phyloP scores from a whole-genome alignment of 2,797 vertebrate species.

The Myotis daubentonii region DNA sequence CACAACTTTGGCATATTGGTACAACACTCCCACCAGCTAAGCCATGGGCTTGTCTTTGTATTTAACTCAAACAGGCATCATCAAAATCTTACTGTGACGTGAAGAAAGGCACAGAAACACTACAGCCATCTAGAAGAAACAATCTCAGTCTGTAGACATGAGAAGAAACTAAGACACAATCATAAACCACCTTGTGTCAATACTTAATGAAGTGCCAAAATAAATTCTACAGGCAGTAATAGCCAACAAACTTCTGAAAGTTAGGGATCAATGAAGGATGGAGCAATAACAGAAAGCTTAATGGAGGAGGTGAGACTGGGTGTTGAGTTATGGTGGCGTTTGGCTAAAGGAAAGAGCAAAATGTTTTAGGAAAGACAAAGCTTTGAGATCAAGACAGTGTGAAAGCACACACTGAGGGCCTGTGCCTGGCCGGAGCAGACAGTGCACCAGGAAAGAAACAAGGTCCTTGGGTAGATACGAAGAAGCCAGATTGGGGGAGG shows the following conservation, averaged over 20 bases:
- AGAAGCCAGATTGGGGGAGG: not conserved
- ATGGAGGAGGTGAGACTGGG: not conserved
- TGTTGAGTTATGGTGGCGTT: not conserved
- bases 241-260: not conserved
- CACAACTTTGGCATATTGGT: not conserved
- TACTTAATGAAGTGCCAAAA: not conserved
- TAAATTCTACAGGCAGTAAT: not conserved
- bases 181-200: not conserved
- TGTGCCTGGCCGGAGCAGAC: accelerated
- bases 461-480: too few species aligned
- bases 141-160: not conserved
- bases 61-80: not conserved
- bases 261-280: not conserved
- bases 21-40: not conserved
- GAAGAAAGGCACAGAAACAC: not conserved
- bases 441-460: too few species aligned
- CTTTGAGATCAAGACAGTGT: not conserved
- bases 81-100: not conserved
- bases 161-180: not conserved
- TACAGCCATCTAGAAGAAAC: not conserved
- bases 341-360: not conserved
- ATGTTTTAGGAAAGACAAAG: not conserved
- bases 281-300: not conserved
- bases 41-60: not conserved
- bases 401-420: not conserved